Base-by-base conservation (phyloP, 1,140 invertebrate species). In the Pissodes strobi region DNA sequence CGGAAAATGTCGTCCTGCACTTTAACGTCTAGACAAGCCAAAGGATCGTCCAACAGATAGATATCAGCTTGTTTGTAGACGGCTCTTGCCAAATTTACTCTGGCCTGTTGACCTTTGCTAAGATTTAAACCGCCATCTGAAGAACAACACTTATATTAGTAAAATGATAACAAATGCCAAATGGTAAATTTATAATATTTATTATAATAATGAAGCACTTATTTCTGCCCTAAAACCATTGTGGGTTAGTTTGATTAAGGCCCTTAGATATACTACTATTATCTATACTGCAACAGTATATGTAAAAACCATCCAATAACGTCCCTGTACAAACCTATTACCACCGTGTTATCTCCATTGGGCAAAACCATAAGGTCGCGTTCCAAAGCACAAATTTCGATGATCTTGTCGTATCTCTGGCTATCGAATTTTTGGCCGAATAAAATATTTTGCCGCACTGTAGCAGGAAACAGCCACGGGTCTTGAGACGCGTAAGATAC, bases 321-420 rank as follows among this genome's bases (percentile, higher is more conserved):
- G n/a, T n/a, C n/a, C n/a, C n/a, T n/a, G n/a, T 39, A 3, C 80
- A 95, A 93, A 81, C 95, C 93, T 65, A 93, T 93, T 67, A 95
- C 95, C 82, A 95, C 93, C 0, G 93, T 95, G 72, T 87, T 83
- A 81, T 96, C 94, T 1, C 92, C 92, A 1, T 87, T 92, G 8
- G 92, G 92, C 19, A 96, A 75, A 79, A 94, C 91, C 49, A 91
- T 87, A 48, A 95, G 86, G 81, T 96, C 94, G 0, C 89, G 84
- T 68, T 84, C 87, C 27, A 96, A 81, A 1, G 92, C 92, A 76
- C 93, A 95, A 5, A 89, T 87, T n/a, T 38, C 30, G 1, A 60
- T 21, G 15, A 60, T 17, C 12, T 38, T 21, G 5, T 60, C 80
- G 71, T 91, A 93, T 45, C 84, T 83, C 8, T 82, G 70, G 21